A percentile compares a stretch with the other conserved stretches of the same genome.
Evolutionary conservation across 2,113 vertebrate species (phyloP).

Genomic region (Bos javanicus): DNA sequence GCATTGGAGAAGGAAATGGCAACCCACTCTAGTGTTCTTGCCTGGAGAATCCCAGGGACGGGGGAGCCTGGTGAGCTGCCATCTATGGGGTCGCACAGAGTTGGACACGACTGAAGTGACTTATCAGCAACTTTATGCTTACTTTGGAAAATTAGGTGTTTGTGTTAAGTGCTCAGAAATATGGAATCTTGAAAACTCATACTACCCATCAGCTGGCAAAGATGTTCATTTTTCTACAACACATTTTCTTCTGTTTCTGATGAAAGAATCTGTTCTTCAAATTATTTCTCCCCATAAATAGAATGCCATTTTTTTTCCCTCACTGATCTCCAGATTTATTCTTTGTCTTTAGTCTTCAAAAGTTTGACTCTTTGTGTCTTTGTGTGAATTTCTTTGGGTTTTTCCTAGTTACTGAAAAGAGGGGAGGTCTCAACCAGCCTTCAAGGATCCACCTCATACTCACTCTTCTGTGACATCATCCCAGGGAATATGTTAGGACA

Average conservation of each 20-base stretch:
- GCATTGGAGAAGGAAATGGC: too few species aligned
- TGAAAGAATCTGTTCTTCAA: background rate
- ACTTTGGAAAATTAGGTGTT: background rate
- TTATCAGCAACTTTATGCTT: background rate
- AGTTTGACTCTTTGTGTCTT: background rate
- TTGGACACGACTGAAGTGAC: too few species aligned
- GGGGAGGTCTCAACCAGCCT: background rate
- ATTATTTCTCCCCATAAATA: background rate
- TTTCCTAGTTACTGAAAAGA: background rate
- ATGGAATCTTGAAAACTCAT: background rate
- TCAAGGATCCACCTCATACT: background rate
- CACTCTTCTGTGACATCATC: background rate
- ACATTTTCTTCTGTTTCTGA: background rate
- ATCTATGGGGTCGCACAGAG: too few species aligned
- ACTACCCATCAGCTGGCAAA: background rate
- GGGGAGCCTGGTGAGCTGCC: too few species aligned
- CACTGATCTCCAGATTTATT: background rate
- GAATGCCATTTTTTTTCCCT: background rate
- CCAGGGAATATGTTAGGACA: background rate
- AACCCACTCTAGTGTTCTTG: too few species aligned
- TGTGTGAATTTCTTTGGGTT: background rate
- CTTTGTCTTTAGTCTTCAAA: background rate
- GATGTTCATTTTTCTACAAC: background rate
- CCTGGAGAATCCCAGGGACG: too few species aligned
- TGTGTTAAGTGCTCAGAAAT: background rate